Evolutionary conservation across 1,140 invertebrate species (phyloP).

Genomic region (Drosophila equinoxialis): DNA sequence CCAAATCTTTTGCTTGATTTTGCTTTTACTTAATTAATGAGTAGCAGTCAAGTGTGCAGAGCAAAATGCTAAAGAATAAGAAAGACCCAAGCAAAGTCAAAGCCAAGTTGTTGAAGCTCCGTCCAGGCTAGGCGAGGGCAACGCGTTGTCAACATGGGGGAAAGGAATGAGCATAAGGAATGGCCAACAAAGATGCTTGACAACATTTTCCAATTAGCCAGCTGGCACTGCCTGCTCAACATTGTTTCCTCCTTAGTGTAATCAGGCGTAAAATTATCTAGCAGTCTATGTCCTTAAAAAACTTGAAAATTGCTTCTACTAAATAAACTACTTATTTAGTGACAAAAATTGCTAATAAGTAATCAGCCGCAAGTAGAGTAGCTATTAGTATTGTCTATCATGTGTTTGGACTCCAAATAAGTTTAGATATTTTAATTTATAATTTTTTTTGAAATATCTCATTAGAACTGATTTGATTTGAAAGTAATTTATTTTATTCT

Average conservation of each 20-base stretch:
- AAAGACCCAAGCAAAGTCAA: background rate
- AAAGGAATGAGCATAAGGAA: background rate
- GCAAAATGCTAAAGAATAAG: conserved; percentile 7
- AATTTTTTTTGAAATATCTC: too few species aligned
- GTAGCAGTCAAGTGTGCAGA: conserved; percentile 67
- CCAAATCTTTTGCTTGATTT: conserved; percentile 67
- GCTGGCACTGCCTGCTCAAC: conserved; percentile 17
- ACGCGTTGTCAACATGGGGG: conserved; percentile 28
- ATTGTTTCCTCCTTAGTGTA: conserved; percentile 47
- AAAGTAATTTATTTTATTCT: too few species aligned
- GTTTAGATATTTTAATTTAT: too few species aligned
- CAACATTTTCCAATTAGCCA: conserved; percentile 72
- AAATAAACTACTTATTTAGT: conserved; percentile 3
- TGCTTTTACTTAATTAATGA: conserved; percentile 76
- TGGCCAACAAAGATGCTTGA: conserved; percentile 37
- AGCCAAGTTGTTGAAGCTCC: too few species aligned
- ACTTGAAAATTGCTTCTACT: conserved; percentile 8
- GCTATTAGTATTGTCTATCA: background rate
- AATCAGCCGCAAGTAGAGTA: background rate
- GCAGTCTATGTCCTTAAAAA: background rate
- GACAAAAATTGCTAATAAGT: background rate
- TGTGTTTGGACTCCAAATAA: background rate
- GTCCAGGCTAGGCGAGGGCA: background rate
- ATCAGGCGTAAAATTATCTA: conserved; percentile 64
- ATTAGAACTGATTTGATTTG: too few species aligned